phyloP scores from a whole-genome alignment of 2,797 vertebrate species.

The Neosilurus mollespiculum region DNA sequence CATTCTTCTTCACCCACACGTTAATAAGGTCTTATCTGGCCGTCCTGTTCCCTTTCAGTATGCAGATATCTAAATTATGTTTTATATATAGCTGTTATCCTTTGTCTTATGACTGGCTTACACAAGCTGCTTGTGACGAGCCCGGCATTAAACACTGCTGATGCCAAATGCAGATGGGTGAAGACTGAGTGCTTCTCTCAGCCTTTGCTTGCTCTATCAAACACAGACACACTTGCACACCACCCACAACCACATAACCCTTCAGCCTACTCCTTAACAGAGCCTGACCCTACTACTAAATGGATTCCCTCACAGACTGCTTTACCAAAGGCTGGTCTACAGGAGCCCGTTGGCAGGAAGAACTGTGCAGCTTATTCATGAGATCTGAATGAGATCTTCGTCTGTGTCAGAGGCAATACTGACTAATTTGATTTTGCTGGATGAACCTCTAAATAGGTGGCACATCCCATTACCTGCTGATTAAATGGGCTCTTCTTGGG shows the following conservation, averaged over 20 bases:
- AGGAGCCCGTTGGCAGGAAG: conserved; percentile 10
- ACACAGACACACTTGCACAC: conserved; percentile 38
- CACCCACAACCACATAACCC: conserved; percentile 14
- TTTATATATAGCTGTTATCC: conserved; percentile 72
- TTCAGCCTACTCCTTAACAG: conserved; percentile 37
- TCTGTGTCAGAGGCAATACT: not conserved
- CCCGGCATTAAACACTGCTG: conserved; percentile 55
- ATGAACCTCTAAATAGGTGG: conserved; percentile 49
- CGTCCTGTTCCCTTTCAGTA: conserved; percentile 55
- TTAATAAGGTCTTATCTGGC: conserved; percentile 61
- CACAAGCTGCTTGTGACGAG: conserved; percentile 68
- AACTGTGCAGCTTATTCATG: not conserved
- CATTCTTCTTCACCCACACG: conserved; percentile 50
- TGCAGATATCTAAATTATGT: conserved; percentile 59
- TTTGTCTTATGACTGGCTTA: conserved; percentile 72
- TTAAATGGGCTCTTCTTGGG: conserved; percentile 31
- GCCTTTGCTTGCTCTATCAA: conserved; percentile 17
- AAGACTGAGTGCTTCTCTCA: conserved; percentile 39
- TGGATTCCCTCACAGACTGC: conserved; percentile 25
- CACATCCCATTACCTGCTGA: conserved; percentile 57
- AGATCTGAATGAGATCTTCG: conserved; percentile 46
- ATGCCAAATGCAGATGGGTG: conserved; percentile 69
- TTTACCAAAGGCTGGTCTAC: conserved; percentile 22
- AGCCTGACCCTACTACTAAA: conserved; percentile 37
- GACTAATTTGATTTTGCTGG: conserved; percentile 29